Percentiles rank a stretch among this genome's conserved stretches.
These are phyloP conservation scores for Augiades crinisus DNA, from an alignment of 2,888 invertebrate genomes.

Conservation along the genomic window DNA sequence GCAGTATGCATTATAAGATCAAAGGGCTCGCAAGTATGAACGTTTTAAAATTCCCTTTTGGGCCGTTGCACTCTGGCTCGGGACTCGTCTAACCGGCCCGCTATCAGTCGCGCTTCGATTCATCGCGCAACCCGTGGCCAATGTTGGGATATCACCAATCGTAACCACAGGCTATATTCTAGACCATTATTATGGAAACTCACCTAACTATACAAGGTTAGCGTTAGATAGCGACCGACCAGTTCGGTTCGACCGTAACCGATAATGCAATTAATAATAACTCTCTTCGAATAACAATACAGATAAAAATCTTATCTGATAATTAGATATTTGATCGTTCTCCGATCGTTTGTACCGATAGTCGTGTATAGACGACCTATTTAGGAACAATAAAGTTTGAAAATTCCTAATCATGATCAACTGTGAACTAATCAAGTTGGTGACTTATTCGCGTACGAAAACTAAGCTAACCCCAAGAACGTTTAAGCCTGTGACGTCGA, in stretches of 20 bases:
- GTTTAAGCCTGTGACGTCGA: neutral
- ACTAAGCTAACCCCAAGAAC: neutral
- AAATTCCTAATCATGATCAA: neutral
- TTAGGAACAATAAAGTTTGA: neutral
- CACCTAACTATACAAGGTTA: slow-evolving; percentile 16
- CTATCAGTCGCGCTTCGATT: slow-evolving; percentile 76
- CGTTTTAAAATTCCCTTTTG: slow-evolving; percentile 78
- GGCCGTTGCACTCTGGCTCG: slow-evolving; percentile 75
- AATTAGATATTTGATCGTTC: slow-evolving; percentile 7
- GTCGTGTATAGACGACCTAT: neutral
- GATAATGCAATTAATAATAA: neutral
- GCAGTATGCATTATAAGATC: slow-evolving; percentile 43
- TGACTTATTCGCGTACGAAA: too few species aligned
- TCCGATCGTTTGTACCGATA: neutral
- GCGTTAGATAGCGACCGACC: neutral
- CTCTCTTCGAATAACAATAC: neutral
- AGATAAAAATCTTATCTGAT: slow-evolving; percentile 7
- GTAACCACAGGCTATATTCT: slow-evolving; percentile 59
- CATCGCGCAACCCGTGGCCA: slow-evolving; percentile 69
- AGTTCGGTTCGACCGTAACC: neutral
- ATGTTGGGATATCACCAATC: slow-evolving; percentile 68
- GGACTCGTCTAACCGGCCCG: slow-evolving; percentile 79
- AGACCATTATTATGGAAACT: slow-evolving; percentile 45
- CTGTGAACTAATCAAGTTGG: too few species aligned
- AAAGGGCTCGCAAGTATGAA: slow-evolving; percentile 67